A percentile compares a stretch with the other conserved stretches of the same genome.
Conservation (phyloP, 2,888 invertebrate species). For the Hoplodrina blanda region DNA sequence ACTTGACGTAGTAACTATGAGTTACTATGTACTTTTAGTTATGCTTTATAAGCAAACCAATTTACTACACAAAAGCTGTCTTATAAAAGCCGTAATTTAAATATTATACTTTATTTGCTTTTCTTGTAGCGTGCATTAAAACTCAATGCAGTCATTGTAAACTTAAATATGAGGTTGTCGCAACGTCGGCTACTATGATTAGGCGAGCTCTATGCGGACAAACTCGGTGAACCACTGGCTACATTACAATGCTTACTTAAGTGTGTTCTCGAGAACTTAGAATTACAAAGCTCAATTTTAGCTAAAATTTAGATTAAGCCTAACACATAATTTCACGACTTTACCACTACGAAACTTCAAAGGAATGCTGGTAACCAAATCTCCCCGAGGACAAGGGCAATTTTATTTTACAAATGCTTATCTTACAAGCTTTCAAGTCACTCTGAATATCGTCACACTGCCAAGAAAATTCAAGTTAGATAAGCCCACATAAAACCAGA, state of each 20-base stretch:
- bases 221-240: slow-evolving; percentile 8
- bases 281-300: slow-evolving; percentile 40
- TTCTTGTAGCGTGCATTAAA: slow-evolving; percentile 12
- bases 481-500: slow-evolving; percentile 59
- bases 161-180: slow-evolving; percentile 26
- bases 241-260: slow-evolving; percentile 32
- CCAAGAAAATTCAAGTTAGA: slow-evolving; percentile 60
- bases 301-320: slow-evolving; percentile 51
- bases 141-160: slow-evolving; percentile 18
- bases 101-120: slow-evolving; percentile 3
- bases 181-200: slow-evolving; percentile 30
- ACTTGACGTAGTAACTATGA: slow-evolving; percentile 46
- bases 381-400: slow-evolving; percentile 45
- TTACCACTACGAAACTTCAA: slow-evolving; percentile 47
- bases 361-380: slow-evolving; percentile 52
- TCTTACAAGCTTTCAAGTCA: slow-evolving; percentile 55
- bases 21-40: slow-evolving; percentile 18
- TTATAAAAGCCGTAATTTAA: not conserved
- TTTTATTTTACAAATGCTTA: slow-evolving; percentile 63
- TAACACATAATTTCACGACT: slow-evolving; percentile 48
- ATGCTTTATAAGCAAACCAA: slow-evolving; percentile 3
- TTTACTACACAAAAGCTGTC: not conserved
- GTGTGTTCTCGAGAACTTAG: slow-evolving; percentile 40
- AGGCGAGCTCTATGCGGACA: slow-evolving; percentile 28
- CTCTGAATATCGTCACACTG: slow-evolving; percentile 55